Percentiles rank a stretch among this genome's conserved stretches.
These are phyloP conservation scores for Nesoenas mayeri DNA, from an alignment of 2,113 vertebrate species.

Conservation along the genomic window DNA sequence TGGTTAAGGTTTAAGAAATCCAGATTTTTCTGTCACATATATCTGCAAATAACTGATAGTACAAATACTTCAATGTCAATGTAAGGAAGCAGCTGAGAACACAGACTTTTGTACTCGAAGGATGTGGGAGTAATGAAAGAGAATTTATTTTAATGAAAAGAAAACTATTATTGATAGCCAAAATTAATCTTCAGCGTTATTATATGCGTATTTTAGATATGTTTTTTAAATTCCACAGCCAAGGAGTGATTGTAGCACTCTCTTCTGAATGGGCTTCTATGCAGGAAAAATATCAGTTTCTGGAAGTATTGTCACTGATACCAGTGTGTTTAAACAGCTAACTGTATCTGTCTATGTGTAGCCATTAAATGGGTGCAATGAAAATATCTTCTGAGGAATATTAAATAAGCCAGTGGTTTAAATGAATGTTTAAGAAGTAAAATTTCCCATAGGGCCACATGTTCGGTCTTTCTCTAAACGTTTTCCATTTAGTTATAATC, in stretches of 20 bases:
- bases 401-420: background rate
- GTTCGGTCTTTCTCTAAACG: background rate
- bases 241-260: background rate
- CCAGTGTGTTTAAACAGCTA: background rate
- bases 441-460: background rate
- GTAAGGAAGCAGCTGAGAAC: background rate
- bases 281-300: background rate
- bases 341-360: background rate
- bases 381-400: background rate
- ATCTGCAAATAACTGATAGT: background rate
- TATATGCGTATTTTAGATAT: background rate
- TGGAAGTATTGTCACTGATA: background rate
- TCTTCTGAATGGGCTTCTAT: background rate
- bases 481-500: background rate
- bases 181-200: background rate
- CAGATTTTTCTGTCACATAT: background rate
- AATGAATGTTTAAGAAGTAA: background rate
- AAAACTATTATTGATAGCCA: background rate
- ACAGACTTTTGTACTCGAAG: background rate
- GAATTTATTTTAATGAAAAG: background rate
- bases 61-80: background rate
- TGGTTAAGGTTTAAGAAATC: background rate
- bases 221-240: background rate
- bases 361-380: background rate
- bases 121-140: background rate